Evolutionary conservation across 2,113 vertebrate species (phyloP), one percentile per base, ranked within the genome.

Genomic region (Prunella himalayana): DNA sequence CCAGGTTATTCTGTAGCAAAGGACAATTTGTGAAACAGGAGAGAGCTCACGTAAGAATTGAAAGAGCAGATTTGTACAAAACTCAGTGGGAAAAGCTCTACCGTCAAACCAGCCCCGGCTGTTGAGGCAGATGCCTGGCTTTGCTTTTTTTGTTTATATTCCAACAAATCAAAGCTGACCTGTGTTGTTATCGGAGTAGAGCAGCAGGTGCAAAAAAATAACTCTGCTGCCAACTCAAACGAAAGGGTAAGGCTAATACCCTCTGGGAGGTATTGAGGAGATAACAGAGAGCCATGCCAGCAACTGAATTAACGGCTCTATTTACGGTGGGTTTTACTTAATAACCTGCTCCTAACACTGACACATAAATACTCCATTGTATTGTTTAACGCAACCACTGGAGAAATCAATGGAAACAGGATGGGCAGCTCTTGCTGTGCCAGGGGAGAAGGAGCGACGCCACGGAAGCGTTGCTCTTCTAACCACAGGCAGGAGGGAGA

Each of bases 201-300:
- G 96, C 95, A 98, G 97, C 98, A 98, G 98, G 98, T 98, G 98
- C 97, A 98, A 97, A 97, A 97, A 97, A 97, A 97, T 93, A 96
- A 88, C 95, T 86, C 77, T 47, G 95, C 97, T 98, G 98, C 98
- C 98, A 98, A 98, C 96, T 97, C 97, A 98, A 98, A 98, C 69
- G 96, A 97, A 97, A 97, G 94, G 95, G 94, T 95, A 97, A 95
- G 97, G 90, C 97, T 97, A 97, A 97, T 97, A 91, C 97, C 97
- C 97, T 97, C 94, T 97, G 97, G 98, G 97, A 98, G 97, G 97
- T 82, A 97, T 96, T 97, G 96, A 79, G 96, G 86, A 98, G 98
- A 98, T 97, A 98, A 98, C 96, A 97, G 97, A 97, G 95, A 88
- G 90, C 92, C 95, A 90, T 97, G 98, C 98, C 98, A 98, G 84